A percentile compares a stretch with the other conserved stretches of the same genome.
phyloP scores from a whole-genome alignment of 1,140 invertebrate species.

The Phymastichus coffea region DNA sequence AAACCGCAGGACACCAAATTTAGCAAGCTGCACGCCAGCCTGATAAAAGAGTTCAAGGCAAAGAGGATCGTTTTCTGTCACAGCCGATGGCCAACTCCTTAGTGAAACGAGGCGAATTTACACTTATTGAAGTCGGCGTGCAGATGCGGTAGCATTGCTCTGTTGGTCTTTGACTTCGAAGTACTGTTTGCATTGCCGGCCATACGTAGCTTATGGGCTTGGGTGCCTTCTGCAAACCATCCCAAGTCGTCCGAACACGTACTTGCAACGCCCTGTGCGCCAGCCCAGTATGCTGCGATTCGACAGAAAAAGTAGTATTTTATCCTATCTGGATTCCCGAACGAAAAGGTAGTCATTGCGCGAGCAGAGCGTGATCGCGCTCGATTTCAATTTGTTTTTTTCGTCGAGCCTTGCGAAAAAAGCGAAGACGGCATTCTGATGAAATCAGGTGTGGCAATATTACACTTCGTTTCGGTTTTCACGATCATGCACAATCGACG shows the following conservation, averaged over 20 bases:
- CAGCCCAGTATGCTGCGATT: conserved; percentile 85
- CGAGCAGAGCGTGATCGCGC: too few species aligned
- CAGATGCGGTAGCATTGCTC: conserved; percentile 70
- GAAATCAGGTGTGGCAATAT: too few species aligned
- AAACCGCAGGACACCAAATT: conserved; percentile 71
- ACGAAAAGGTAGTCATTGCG: too few species aligned
- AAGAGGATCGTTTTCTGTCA: conserved; percentile 69
- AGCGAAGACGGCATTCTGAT: too few species aligned
- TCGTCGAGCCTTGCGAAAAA: too few species aligned
- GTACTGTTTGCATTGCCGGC: conserved; percentile 71
- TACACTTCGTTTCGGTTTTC: too few species aligned
- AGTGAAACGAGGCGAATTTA: conserved; percentile 75
- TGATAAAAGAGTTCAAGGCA: conserved; percentile 73
- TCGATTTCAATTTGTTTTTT: too few species aligned
- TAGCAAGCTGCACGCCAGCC: conserved; percentile 75
- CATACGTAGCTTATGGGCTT: conserved; percentile 70
- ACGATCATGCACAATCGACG: too few species aligned
- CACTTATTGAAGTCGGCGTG: conserved; percentile 86
- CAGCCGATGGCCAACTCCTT: conserved; percentile 71
- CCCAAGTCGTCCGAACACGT: conserved; percentile 87
- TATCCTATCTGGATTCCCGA: too few species aligned
- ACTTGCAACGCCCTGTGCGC: conserved; percentile 81
- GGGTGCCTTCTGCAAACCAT: conserved; percentile 70
- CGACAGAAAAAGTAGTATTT: too few species aligned
- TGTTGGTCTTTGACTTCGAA: conserved; percentile 73